Conservation (phyloP, 1,140 invertebrate species). For the Antheraea mylitta region DNA sequence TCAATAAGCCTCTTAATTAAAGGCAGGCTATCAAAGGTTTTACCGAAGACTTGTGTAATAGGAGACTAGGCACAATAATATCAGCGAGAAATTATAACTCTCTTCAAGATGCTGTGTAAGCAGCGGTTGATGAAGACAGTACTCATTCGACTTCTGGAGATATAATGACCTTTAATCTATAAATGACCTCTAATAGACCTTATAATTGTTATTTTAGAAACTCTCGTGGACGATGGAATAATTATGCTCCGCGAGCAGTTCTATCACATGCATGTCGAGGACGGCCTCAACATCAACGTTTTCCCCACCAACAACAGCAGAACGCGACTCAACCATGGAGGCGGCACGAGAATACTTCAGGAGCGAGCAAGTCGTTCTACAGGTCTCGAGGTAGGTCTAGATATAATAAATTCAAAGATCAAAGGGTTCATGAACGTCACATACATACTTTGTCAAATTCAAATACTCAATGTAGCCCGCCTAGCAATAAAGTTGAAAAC, state of each 20-base stretch:
- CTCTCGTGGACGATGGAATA: neutral
- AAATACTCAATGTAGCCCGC: neutral
- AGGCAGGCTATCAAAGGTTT: conserved; percentile 19
- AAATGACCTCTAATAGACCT: neutral
- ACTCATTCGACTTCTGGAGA: neutral
- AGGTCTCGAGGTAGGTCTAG: conserved; percentile 8
- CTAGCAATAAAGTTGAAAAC: neutral
- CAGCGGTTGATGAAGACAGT: conserved; percentile 19
- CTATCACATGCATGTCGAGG: neutral
- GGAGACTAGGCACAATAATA: conserved; percentile 17
- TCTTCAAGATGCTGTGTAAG: conserved; percentile 21
- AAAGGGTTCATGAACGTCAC: neutral
- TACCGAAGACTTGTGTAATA: no score
- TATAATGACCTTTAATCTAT: no score
- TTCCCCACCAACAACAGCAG: neutral
- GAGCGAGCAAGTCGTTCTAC: neutral
- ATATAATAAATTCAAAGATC: neutral
- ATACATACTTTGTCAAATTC: conserved; percentile 25
- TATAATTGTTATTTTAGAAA: neutral
- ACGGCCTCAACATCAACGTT: neutral
- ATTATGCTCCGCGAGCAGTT: neutral
- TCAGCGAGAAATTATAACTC: conserved; percentile 20
- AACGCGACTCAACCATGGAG: neutral
- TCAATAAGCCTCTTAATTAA: conserved; percentile 21
- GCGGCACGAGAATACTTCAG: neutral